Evolutionary conservation across 92 coral and sea anemone genomes (phyloP).

Genomic region (Zoanthus gigantus): DNA sequence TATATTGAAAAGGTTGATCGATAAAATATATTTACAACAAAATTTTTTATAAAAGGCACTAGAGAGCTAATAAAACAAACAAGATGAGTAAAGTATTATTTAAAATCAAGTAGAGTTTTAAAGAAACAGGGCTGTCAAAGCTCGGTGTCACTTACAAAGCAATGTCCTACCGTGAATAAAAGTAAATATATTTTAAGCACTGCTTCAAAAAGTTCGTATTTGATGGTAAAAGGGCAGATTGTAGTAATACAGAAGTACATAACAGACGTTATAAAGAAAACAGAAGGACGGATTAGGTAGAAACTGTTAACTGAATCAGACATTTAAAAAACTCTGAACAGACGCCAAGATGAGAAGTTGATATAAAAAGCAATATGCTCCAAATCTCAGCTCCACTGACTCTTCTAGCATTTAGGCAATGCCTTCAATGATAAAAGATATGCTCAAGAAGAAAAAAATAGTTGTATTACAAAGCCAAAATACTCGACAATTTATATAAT

Average conservation of each 20-base stretch:
- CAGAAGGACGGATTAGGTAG: no score
- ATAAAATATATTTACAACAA: neutral
- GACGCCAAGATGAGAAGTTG: no score
- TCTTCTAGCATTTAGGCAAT: constrained; percentile 1
- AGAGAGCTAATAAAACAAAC: neutral
- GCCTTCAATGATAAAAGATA: neutral
- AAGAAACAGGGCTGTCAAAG: no score
- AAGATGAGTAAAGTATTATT: neutral
- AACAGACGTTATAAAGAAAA: no score
- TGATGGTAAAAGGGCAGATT: no score
- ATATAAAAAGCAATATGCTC: neutral
- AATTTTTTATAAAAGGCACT: neutral
- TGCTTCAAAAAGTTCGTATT: no score
- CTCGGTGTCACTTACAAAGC: no score
- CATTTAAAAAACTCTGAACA: neutral
- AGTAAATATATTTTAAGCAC: no score
- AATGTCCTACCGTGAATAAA: no score
- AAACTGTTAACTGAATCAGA: neutral
- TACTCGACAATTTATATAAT: neutral
- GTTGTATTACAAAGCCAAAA: neutral
- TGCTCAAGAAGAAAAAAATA: neutral
- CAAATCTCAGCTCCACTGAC: neutral
- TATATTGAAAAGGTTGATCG: neutral
- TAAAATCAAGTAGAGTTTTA: no score
- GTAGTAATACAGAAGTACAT: no score